Evolutionary conservation across 1,140 invertebrate genomes (phyloP), one percentile per base, ranked within the genome.

Genomic region (Camponotus floridanus): DNA sequence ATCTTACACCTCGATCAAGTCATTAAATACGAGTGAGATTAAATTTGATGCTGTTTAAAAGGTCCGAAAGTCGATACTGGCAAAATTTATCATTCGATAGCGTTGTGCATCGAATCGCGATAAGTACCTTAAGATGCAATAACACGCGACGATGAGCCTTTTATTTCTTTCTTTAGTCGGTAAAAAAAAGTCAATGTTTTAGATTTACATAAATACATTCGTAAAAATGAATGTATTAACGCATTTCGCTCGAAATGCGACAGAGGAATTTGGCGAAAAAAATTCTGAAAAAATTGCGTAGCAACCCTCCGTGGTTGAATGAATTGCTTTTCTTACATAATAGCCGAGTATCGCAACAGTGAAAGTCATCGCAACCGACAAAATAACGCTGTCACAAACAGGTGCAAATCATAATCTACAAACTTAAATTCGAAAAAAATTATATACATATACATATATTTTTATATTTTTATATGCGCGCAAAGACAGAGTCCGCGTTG

Each of bases 241-340:
- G 3, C 11, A n/a, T n/a, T 26, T 61, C 39, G 39, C 18, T 26
- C 55, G 33, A 11, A 31, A 36, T 15, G 18, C 18, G n/a, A 36
- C 8, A 45, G 61, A 55, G 33, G 59, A 70, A 26, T 21, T 36
- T 7, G 4, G 26, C 21, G 11, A 9, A 15, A 3, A 21, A 26
- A 13, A 2, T 33, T 18, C 48, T 21, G 33, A 26, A 26, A 26
- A 26, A 26, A 26, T 26, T 15, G 36, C 67, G 36, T 45, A 18
- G 36, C 48, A 21, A 39, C 55, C 68, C 51, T 74, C n/a, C 45
- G 18, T 33, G 79, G 67, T 45, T 83, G 26, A 83, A 83, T 74
- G 59, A 83, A 62, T 71, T 9, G 42, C 61, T n/a, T 21, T 70
- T 42, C n/a, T 83, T 83, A 74, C 13, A 31, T 83, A 80, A 80